Base-by-base conservation (phyloP, 2,113 vertebrate species). In the Calyptommatus sinebrachiatus region DNA sequence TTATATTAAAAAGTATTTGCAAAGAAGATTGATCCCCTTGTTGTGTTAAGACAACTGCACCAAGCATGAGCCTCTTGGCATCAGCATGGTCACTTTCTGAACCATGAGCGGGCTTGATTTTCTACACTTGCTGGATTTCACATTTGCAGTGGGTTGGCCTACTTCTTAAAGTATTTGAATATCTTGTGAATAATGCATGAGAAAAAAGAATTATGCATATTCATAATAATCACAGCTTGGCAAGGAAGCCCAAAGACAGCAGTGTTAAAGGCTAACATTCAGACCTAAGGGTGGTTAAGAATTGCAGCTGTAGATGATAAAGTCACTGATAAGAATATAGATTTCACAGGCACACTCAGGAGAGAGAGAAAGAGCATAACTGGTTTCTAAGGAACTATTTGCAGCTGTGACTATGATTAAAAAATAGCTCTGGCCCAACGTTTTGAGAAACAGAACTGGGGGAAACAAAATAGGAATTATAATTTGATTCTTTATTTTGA, bases 171-270 rank as follows among this genome's bases (percentile, higher is more conserved):
- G 83, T 0, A 76, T 0, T 82, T 77, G 45, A 2, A 0, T 28
- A 21, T 31, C 70, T 71, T 79, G 90, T 88, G 85, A 89, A 94
- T 92, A 80, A 93, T 94, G 85, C 75, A 91, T 91, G 73, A 86
- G 65, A 24, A 28, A 66, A 73, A 28, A 74, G 21, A 50, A 22
- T 10, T 8, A 41, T 89, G 85, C 80, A 89, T 83, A 89, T 87
- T 87, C 79, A 86, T 84, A 88, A 85, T 12, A 81, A 80, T 46
- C 77, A n/a, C 41, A 83, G 77, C 77, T 85, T 90, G 83, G 85
- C 78, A 79, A 70, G 35, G 35, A 46, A 89, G 80, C 76, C 76
- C 72, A 53, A 70, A 46, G 68, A 68, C 67, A 61, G 2, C 45
- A 86, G 73, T 88, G 73, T 71, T 61, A 60, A 66, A 69, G 80